Evolutionary conservation across 1,140 invertebrate genomes (phyloP), one percentile per base, ranked within the genome.

Genomic region (Brachionus calyciflorus): DNA sequence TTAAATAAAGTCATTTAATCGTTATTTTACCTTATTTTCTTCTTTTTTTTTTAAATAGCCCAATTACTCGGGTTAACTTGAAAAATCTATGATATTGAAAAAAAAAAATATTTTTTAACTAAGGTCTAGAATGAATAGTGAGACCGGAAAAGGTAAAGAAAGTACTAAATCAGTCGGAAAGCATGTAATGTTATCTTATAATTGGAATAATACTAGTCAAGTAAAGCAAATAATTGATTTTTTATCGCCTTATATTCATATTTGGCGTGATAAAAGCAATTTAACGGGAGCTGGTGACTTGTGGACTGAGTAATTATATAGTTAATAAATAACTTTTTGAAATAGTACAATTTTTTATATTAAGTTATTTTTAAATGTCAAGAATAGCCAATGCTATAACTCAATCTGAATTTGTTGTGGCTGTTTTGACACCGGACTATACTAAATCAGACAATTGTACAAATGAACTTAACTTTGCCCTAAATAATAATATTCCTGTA

Each of bases 251-350:
- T 73, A 51, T 41, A 41, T 73, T 28, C 44, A 73, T 33, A 24
- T 73, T 30, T 73, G 69, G 69, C 24, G 69, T 10, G 69, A 73
- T 24, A 73, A 73, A 24, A 51, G 19, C 28, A 73, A 73, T 30
- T 46, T 73, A 14, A 24, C 46, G n/a, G 69, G 69, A n/a, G 51
- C 69, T 41, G 37, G 37, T 12, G 69, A 73, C 33, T 51, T 73
- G 26, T 73, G 69, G 69, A 73, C 46, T 40, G 46, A 49, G 69
- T 73, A 73, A 73, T 41, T 73, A 73, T 26, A 65, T 65, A 65
- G 40, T 65, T 65, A 65, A 40, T 73, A 51, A 14, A 33, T 41
- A 51, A 49, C 28, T 40, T 70, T 70, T 17, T 46, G 24, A 49
- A 14, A 51, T 33, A 28, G 24, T 70, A 30, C 65, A 48, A 70